Conservation (phyloP, 2,797 vertebrate species). For the Pipistrellus nathusii region DNA sequence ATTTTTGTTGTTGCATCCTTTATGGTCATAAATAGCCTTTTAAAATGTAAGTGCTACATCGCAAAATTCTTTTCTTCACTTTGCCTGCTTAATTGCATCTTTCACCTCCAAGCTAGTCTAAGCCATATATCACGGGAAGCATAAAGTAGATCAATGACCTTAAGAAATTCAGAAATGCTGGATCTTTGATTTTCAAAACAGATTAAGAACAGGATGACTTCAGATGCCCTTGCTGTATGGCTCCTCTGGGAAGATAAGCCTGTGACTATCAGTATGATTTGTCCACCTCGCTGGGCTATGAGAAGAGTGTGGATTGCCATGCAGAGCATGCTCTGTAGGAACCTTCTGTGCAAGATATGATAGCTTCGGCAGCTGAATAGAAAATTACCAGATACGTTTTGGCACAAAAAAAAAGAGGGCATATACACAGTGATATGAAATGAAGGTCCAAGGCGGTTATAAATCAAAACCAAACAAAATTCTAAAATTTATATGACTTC, state of each 20-base stretch:
- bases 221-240: constrained; percentile 39
- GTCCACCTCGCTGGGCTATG: neutral
- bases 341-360: neutral
- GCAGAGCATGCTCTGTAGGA: neutral
- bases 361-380: neutral
- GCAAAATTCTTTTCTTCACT: constrained; percentile 50
- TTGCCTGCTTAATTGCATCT: constrained; percentile 66
- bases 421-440: neutral
- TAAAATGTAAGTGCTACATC: constrained; percentile 47
- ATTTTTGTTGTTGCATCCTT: neutral
- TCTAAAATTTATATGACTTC: neutral
- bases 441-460: neutral
- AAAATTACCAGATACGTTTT: neutral
- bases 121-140: constrained; percentile 41
- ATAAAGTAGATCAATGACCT: constrained; percentile 71
- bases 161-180: constrained; percentile 60
- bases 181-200: constrained; percentile 65
- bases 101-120: constrained; percentile 69
- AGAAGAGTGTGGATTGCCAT: neutral
- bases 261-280: constrained; percentile 59
- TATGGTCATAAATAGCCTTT: constrained; percentile 25
- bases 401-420: neutral
- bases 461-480: neutral
- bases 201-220: constrained; percentile 60
- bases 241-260: constrained; percentile 42